phyloP scores from a whole-genome alignment of 2,888 invertebrate genomes.

The Heterodera filipjevi region DNA sequence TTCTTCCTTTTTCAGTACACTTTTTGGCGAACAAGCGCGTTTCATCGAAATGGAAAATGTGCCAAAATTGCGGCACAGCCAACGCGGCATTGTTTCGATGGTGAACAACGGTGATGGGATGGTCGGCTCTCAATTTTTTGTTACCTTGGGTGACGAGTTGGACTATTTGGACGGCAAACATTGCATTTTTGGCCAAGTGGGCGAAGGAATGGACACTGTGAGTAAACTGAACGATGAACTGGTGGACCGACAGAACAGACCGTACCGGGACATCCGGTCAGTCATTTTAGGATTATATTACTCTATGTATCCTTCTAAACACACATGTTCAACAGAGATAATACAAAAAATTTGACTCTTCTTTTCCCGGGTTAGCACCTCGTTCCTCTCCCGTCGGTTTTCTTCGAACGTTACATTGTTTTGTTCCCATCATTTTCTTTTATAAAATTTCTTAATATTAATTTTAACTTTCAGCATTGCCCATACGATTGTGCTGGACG shows the following conservation, averaged over 20 bases:
- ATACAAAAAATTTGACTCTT: not conserved
- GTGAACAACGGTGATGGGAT: slow-evolving; percentile 83
- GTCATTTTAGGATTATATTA: no score
- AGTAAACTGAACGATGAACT: slow-evolving; percentile 89
- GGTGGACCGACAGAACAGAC: slow-evolving; percentile 84
- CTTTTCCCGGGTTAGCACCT: no score
- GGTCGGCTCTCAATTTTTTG: slow-evolving; percentile 87
- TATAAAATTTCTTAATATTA: no score
- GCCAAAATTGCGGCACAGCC: slow-evolving; percentile 87
- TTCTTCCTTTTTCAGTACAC: slow-evolving; percentile 67
- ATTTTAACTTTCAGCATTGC: slow-evolving; percentile 75
- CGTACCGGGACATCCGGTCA: slow-evolving; percentile 83
- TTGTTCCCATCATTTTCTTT: no score
- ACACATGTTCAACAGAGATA: no score
- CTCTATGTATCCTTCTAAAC: no score
- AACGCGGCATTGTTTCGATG: slow-evolving; percentile 76
- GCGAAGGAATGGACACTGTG: slow-evolving; percentile 81
- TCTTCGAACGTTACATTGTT: no score
- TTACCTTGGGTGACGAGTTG: slow-evolving; percentile 84
- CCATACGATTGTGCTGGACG: slow-evolving; percentile 91
- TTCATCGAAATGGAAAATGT: slow-evolving; percentile 88
- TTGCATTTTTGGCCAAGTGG: slow-evolving; percentile 87
- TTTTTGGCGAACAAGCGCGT: slow-evolving; percentile 82
- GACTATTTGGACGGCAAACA: slow-evolving; percentile 85
- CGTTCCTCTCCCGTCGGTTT: no score